Conservation (phyloP, 1,140 invertebrate species). For the Saxidomus purpurata region DNA sequence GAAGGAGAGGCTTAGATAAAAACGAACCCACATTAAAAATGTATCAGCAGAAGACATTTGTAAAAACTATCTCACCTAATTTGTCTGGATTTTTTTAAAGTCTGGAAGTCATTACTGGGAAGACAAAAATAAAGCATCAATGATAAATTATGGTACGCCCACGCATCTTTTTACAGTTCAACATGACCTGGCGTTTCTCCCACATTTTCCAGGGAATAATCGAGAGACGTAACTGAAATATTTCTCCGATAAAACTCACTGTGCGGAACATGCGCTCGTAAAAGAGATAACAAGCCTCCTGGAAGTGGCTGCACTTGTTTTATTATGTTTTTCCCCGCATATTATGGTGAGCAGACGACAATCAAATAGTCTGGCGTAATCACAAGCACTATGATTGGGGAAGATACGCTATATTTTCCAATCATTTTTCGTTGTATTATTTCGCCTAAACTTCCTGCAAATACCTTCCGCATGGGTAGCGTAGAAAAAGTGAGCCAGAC, state of each 20-base stretch:
- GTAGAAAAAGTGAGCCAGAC: neutral
- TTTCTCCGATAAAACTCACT: constrained; percentile 33
- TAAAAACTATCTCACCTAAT: neutral
- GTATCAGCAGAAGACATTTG: neutral
- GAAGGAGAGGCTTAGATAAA: too few species aligned
- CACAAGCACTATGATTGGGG: too few species aligned
- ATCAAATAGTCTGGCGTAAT: too few species aligned
- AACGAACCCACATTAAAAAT: too few species aligned
- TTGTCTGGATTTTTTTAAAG: neutral
- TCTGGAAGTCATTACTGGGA: too few species aligned
- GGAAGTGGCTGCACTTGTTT: neutral
- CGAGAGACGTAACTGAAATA: neutral
- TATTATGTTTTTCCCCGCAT: neutral
- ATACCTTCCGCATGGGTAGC: neutral
- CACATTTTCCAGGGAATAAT: neutral
- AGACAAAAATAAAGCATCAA: neutral
- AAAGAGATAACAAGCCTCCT: neutral
- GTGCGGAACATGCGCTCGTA: neutral
- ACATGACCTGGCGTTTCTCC: neutral
- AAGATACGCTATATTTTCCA: too few species aligned
- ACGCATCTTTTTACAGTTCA: neutral
- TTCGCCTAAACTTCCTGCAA: too few species aligned
- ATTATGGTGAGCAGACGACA: neutral
- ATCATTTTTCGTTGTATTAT: too few species aligned
- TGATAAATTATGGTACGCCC: constrained; percentile 17